Base-by-base conservation (phyloP, 2,888 invertebrate genomes). In the Lepidocyrtoides sp. region DNA sequence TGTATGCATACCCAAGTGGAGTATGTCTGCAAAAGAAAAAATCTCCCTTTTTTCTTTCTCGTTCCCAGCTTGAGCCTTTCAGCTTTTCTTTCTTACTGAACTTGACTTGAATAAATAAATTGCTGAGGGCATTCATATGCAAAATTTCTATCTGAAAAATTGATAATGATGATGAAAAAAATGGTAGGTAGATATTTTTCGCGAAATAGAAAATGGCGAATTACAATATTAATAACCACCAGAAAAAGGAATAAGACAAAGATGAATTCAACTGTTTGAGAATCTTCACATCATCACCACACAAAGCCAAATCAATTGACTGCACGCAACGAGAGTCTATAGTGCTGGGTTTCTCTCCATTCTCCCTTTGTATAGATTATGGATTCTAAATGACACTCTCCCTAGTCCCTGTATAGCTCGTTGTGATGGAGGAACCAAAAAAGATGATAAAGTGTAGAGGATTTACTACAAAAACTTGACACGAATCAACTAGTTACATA, bases 401-500 rank as follows among this genome's bases (percentile, higher is more conserved):
- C n/a, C n/a, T n/a, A n/a, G n/a, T n/a, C n/a, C n/a, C n/a, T n/a
- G n/a, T n/a, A n/a, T n/a, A n/a, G n/a, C n/a, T n/a, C n/a, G n/a
- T n/a, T n/a, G n/a, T n/a, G n/a, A n/a, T n/a, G 12, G 3, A 51
- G 8, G 14, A 3, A 63, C 29, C 20, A 60, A 4, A 1, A 26
- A 23, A 23, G 26, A 23, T 60, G 2, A 63, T 14, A n/a, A n/a
- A n/a, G n/a, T n/a, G n/a, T n/a, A n/a, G n/a, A 63, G 20, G 14
- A 23, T 75, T 48, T 72, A 41, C 17, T 41, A 7, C n/a, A 36
- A 75, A 75, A 75, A 75, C 75, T 75, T 75, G 75, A 75, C 75
- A 75, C 75, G 75, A 75, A 44, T 75, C 48, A 29, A 63, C 63
- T 14, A 75, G 75, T 75, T 75, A 23, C 44, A 75, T 72, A 66